phyloP scores from a whole-genome alignment of 2,888 invertebrate species.

The Geophilus truncorum region DNA sequence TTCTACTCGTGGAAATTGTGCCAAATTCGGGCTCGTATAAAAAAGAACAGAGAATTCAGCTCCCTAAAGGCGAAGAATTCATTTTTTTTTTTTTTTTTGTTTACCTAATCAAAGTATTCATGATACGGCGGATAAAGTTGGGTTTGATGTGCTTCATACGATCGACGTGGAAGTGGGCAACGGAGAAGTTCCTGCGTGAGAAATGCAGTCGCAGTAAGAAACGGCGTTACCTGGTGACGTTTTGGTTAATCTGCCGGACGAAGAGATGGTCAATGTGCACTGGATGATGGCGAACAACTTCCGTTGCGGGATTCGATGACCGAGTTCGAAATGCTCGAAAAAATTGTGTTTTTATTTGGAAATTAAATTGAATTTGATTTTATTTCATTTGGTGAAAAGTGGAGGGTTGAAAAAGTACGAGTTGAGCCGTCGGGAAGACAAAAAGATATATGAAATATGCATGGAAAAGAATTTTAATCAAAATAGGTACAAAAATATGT shows the following conservation, averaged over 20 bases:
- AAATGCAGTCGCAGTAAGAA: too few species aligned
- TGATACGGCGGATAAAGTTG: not conserved
- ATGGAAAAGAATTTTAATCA: too few species aligned
- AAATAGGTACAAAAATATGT: too few species aligned
- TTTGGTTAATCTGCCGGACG: not conserved
- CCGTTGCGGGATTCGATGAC: slow-evolving; percentile 49
- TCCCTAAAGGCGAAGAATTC: slow-evolving; percentile 47
- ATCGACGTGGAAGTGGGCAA: too few species aligned
- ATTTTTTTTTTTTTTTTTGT: slow-evolving; percentile 39
- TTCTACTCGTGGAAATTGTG: slow-evolving; percentile 81
- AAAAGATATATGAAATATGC: too few species aligned
- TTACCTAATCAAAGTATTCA: slow-evolving; percentile 35
- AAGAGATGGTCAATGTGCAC: not conserved
- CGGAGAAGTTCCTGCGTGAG: too few species aligned
- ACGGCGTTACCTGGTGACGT: too few species aligned
- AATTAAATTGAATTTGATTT: too few species aligned
- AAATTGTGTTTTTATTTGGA: not conserved
- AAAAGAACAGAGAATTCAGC: slow-evolving; percentile 67
- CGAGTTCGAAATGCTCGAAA: slow-evolving; percentile 56
- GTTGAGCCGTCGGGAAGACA: too few species aligned
- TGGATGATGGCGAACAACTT: not conserved
- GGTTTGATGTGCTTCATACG: slow-evolving; percentile 47
- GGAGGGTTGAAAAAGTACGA: too few species aligned
- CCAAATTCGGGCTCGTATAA: slow-evolving; percentile 63
- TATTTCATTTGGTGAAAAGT: not conserved